Base-by-base conservation (phyloP, 2,888 invertebrate genomes). In the Drosophila picticornis region DNA sequence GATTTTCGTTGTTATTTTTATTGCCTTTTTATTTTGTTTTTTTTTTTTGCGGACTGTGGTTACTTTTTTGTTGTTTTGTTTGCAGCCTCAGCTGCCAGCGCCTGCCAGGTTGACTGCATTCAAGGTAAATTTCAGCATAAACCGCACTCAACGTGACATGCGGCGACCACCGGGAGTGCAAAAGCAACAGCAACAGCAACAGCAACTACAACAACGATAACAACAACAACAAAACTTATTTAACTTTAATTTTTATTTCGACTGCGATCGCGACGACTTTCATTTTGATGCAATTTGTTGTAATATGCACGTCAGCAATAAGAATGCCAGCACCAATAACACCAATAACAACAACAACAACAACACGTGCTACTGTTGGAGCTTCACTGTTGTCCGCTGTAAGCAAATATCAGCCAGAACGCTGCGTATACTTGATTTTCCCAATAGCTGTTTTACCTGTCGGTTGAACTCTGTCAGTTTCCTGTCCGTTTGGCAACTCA, bases 101-200 rank as follows among this genome's bases (percentile, higher is more conserved):
- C 36, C 25, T 25, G 56, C 51, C 43, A 36, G 43, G 56, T 53
- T 66, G 64, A 61, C 66, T 77, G 73, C 53, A 58, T 87, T 90
- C 86, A 91, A 90, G 90, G 91, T 88, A 80, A 86, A 68, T 81
- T 90, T 89, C 75, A 83, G 81, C 81, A 71, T 65, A 69, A 87
- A 89, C 85, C 85, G 79, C 85, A 85, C 64, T 76, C 83, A 72
- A 70, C 88, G 77, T 90, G 90, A 88, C 85, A 85, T 72, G 85
- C 86, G 72, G 71, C 86, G 84, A 86, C 91, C 85, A 86, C 85
- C 85, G 56, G 72, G 84, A 75, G 71, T 73, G 84, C 90, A 66
- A 46, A 70, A 68, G 11, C 51, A 25, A 2, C 66, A 53, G 36
- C 61, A 59, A n/a, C 40, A 27, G 27, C 67, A 34, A 34, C 60